Conservation (phyloP, 23 tunicate species). For the Clavelina lepadiformis region DNA sequence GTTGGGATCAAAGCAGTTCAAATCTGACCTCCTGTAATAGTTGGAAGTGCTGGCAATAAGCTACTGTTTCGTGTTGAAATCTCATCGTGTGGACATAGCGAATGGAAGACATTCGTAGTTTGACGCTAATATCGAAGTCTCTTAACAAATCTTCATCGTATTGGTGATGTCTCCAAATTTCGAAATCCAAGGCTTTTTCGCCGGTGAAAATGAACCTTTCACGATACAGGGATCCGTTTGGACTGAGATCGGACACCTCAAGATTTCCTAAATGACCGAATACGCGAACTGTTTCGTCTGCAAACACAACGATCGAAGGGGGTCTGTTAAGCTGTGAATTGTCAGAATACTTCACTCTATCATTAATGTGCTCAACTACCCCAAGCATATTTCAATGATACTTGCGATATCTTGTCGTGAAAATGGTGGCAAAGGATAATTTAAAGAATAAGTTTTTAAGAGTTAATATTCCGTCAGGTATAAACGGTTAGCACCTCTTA, state of each 20-base stretch:
- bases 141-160: slow-evolving; percentile 51
- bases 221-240: slow-evolving; percentile 68
- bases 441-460: background rate
- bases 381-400: no score
- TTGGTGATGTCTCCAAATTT: slow-evolving; percentile 71
- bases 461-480: background rate
- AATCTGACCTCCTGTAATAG: slow-evolving; percentile 81
- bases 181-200: slow-evolving; percentile 75
- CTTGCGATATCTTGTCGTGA: no score
- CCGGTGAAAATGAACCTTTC: slow-evolving; percentile 88
- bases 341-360: no score
- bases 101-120: slow-evolving; percentile 78
- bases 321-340: no score
- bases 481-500: slow-evolving; percentile 55
- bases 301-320: no score
- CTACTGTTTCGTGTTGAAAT: slow-evolving; percentile 94
- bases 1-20: background rate
- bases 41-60: slow-evolving; percentile 92
- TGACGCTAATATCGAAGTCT: slow-evolving; percentile 69
- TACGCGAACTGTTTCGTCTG: slow-evolving; percentile 68
- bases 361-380: no score
- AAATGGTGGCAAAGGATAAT: no score
- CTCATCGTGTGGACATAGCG: slow-evolving; percentile 95
- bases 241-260: slow-evolving; percentile 79
- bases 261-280: slow-evolving; percentile 75